Conservation (phyloP, 1,140 invertebrate genomes). For the Heliothis subflexa region DNA sequence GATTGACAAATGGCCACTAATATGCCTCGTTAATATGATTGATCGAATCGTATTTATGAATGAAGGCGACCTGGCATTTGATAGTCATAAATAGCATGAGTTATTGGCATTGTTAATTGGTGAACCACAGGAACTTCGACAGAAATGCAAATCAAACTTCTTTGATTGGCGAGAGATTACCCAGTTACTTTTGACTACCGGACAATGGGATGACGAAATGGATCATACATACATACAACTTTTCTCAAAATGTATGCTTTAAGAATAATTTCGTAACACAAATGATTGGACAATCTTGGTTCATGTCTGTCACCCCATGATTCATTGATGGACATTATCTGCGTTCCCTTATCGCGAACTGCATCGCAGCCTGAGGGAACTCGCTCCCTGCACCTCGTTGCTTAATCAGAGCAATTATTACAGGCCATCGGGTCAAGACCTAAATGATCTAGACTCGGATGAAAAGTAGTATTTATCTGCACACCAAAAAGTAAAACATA, state of each 20-base stretch:
- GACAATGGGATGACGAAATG: not conserved
- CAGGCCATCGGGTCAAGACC: not conserved
- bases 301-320: not conserved
- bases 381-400: not conserved
- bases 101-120: too few relatives aligned
- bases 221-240: too few relatives aligned
- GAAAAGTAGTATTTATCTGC: too few relatives aligned
- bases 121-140: too few relatives aligned
- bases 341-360: not conserved
- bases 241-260: too few relatives aligned
- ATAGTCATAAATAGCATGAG: too few relatives aligned
- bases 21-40: not conserved
- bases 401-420: conserved; percentile 8
- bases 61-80: conserved; percentile 26
- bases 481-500: too few relatives aligned
- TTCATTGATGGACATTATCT: not conserved
- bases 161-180: too few relatives aligned
- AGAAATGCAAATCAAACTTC: too few relatives aligned
- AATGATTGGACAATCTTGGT: not conserved
- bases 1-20: conserved; percentile 44
- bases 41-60: conserved; percentile 44
- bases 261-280: too few relatives aligned
- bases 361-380: not conserved
- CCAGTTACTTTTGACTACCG: too few relatives aligned
- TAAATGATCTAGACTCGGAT: too few relatives aligned